phyloP scores from a whole-genome alignment of 2,113 vertebrate species.

The Laticauda colubrina region DNA sequence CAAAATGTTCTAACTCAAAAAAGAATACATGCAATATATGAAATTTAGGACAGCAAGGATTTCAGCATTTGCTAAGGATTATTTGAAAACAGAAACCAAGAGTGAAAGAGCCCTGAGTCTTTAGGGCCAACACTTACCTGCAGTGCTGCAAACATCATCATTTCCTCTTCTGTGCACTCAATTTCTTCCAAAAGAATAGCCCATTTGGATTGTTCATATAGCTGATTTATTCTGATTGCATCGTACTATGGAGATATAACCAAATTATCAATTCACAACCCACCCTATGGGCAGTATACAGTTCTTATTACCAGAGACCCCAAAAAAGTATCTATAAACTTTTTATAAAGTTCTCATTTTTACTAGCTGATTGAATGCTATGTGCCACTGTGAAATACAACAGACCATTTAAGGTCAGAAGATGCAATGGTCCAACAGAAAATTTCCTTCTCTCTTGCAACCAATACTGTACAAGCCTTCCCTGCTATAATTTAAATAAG shows the following conservation, averaged over 20 bases:
- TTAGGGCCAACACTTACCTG: slow-evolving; percentile 75
- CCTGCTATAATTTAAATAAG: background rate
- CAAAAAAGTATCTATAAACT: background rate
- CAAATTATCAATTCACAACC: accelerated
- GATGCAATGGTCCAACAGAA: background rate
- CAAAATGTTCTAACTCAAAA: background rate
- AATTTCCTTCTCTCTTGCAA: background rate
- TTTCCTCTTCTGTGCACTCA: slow-evolving; percentile 98
- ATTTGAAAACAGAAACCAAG: background rate
- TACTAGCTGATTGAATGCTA: background rate
- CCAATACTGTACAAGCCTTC: background rate
- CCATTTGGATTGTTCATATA: slow-evolving; percentile 97
- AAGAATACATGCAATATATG: background rate
- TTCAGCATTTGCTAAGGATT: background rate
- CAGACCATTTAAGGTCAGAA: background rate
- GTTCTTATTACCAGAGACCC: background rate
- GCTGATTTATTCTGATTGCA: slow-evolving; percentile 97
- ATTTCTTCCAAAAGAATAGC: slow-evolving; percentile 98
- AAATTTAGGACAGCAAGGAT: accelerated
- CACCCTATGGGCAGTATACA: background rate
- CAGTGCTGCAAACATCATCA: slow-evolving; percentile 99
- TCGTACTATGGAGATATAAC: slow-evolving; percentile 81
- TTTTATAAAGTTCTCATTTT: background rate
- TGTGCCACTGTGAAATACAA: background rate
- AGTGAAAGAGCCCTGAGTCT: background rate